Evolutionary conservation across 2,797 vertebrate species (phyloP).

Genomic region (Anabas testudineus): DNA sequence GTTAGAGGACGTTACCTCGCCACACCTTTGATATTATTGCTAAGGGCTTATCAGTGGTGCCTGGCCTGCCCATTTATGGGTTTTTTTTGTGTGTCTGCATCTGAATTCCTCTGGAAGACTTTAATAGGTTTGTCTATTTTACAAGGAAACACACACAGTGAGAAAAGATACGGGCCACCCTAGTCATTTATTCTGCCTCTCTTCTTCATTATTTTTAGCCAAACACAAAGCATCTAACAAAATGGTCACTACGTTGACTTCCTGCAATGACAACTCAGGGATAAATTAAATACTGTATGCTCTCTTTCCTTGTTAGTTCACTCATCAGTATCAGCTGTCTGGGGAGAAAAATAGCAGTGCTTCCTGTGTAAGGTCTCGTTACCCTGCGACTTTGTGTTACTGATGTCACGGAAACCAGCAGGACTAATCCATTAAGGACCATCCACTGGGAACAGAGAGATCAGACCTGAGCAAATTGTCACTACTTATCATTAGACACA

Average conservation of each 20-base stretch:
- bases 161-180: background rate
- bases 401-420: conserved; percentile 54
- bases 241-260: background rate
- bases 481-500: conserved; percentile 60
- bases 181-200: conserved; percentile 22
- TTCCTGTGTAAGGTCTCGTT: conserved; percentile 34
- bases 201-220: conserved; percentile 9
- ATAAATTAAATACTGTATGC: conserved; percentile 9
- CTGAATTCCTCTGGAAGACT: conserved; percentile 20
- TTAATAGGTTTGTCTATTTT: conserved; percentile 33
- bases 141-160: background rate
- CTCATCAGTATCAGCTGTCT: background rate
- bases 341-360: background rate
- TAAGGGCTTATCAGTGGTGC: conserved; percentile 33
- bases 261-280: conserved; percentile 4
- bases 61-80: conserved; percentile 17
- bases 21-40: conserved; percentile 32
- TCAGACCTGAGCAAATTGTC: conserved; percentile 58
- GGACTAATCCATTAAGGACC: conserved; percentile 60
- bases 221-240: conserved; percentile 14
- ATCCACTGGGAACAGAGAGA: conserved; percentile 44
- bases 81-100: conserved; percentile 32
- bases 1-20: conserved; percentile 29
- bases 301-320: conserved; percentile 17
- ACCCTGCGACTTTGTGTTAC: conserved; percentile 42